Evolutionary conservation across 2,113 vertebrate species (phyloP), one percentile per base, ranked within the genome.

Genomic region (Formicarius rufipectus): DNA sequence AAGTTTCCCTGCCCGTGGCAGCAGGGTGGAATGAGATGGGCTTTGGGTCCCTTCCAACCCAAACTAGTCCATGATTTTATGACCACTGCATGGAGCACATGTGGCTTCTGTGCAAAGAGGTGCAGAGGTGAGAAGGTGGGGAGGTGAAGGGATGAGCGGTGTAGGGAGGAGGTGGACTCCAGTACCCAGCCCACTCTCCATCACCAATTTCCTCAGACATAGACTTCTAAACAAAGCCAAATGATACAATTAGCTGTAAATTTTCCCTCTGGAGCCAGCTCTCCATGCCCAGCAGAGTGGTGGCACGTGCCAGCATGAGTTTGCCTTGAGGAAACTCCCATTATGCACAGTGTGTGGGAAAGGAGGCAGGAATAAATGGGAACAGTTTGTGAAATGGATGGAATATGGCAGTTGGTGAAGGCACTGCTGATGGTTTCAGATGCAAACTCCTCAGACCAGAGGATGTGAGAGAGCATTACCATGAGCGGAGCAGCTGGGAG

Each of bases 231-330:
- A 5, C 55, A 66, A 73, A 87, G 87, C 22, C 49, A 10, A 50
- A 14, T 0, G 1, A 39, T 14, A 18, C 35, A 1, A 5, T 13
- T 10, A 2, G 6, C 66, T 47, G 52, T 4, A 10, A 19, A 14
- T 62, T 6, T 6, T 9, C 44, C 44, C 82, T 18, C 10, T 8
- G 58, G 59, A 53, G 50, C 9, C 33, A 25, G 72, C 53, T 63
- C 14, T n/a, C 52, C 16, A 2, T 12, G 14, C 45, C 52, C 37
- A 3, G 53, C 5, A 2, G 60, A 44, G 19, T 0, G 0, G 39
- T 10, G 64, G 33, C 82, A 74, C 4, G 1, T 22, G 2, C 40
- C 75, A 12, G 31, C 14, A 0, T 0, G 4, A 71, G 23, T 6
- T 8, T 75, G 89, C 87, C 40, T 3, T 0, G n/a, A 35, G 78